Percentiles rank a stretch among this genome's conserved stretches.
Conservation (phyloP, 2,888 invertebrate species). For the Brachynemurus nebulosus region DNA sequence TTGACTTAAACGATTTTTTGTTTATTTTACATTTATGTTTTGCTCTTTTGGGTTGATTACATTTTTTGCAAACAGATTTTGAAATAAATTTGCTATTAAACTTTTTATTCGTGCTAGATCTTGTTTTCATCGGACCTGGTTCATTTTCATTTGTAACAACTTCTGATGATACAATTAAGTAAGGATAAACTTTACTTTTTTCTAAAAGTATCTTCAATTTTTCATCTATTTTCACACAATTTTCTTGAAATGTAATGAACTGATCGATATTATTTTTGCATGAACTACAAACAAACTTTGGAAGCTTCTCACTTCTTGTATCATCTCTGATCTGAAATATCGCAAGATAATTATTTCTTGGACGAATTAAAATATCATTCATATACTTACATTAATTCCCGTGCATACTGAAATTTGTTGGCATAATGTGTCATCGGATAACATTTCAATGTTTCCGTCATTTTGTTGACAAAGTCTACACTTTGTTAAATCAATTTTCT, state of each 20-base stretch:
- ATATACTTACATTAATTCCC: constrained; percentile 12
- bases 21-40: no score
- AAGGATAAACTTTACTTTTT: no score
- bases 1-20: no score
- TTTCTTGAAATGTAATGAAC: constrained; percentile 17
- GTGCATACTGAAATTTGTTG: constrained; percentile 18
- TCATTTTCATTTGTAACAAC: no score
- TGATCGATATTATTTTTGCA: constrained; percentile 19
- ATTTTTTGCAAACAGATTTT: no score
- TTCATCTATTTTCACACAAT: constrained; percentile 17
- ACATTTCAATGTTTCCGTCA: constrained; percentile 11
- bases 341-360: neutral
- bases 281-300: constrained; percentile 17
- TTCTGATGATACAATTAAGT: no score
- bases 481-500: constrained; percentile 9
- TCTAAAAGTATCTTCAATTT: constrained; percentile 13
- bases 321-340: no score
- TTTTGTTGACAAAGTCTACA: constrained; percentile 18
- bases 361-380: neutral
- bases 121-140: no score
- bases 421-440: constrained; percentile 14
- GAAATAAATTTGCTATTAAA: no score
- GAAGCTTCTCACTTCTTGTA: constrained; percentile 13
- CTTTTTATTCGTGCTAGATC: no score
- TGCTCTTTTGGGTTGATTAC: no score